Base-by-base conservation (phyloP, 2,888 invertebrate species). In the Trichogramma evanescens region DNA sequence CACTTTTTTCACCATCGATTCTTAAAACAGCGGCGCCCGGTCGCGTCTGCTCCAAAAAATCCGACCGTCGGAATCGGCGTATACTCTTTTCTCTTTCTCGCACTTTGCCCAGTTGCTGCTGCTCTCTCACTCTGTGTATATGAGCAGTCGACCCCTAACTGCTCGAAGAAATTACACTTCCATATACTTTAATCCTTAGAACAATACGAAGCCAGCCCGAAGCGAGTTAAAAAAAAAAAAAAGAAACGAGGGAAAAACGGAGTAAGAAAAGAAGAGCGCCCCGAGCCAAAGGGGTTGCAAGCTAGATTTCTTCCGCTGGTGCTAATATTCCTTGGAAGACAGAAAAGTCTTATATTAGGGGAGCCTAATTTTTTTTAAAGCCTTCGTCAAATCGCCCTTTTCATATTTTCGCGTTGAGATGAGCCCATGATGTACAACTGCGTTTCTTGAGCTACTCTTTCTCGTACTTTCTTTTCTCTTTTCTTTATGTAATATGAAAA, bases 281-380 rank as follows among this genome's bases (percentile, higher is more conserved):
- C 54, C 61, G 48, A 61, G 65, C 55, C 40, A 65, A 65, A 63
- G 65, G 65, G 64, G 64, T 26, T 64, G 62, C 50, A 51, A 61
- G 48, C 61, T 53, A 55, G 63, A 63, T 65, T 66, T 66, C 63
- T 57, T 61, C 46, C 51, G 51, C 41, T 56, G 53, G 54, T 51
- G 75, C 74, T 75, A 74, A 76, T 75, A 74, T 74, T 75, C 73
- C 74, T 65, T 70, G 71, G 73, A 73, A 26, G 26, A 26, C 26
- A 2, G 26, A 26, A 26, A 26, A 26, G 26, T 26, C 26, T 26
- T 26, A 26, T 26, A 26, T 10, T 44, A 50, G 51, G 70, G 71
- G 72, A 72, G 72, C 70, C 74, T 76, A 75, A 77, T 77, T 77
- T 74, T 76, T 74, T 74, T 68, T 66, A 68, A 66, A 69, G 65